Base-by-base conservation (phyloP, 2,888 invertebrate species). In the Hybos culiciformis region DNA sequence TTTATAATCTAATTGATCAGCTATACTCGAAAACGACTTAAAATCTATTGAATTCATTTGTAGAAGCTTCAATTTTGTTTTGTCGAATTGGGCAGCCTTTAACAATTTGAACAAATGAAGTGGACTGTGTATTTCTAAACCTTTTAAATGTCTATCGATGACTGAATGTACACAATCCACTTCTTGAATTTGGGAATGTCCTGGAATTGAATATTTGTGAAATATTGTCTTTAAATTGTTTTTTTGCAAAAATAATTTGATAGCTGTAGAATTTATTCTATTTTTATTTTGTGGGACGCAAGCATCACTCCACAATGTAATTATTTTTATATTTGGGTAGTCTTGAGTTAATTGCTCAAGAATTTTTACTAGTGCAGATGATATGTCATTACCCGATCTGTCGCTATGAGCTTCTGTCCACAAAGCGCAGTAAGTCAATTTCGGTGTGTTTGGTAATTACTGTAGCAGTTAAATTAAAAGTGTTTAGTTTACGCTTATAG, bases 261-360 rank as follows among this genome's bases (percentile, higher is more conserved):
- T 14, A 9, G 39, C 31, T 9, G 39, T 39, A 11, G 39, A 9
- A 18, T 39, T 39, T 14, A 32, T 39, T 32, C 21, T 39, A 21
- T 39, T 39, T 5, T 32, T 31, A 32, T 39, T 39, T 19, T 39
- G 36, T 4, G 36, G 36, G 12, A 36, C 18, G 21, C 20, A 20
- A 20, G 19, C 11, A 19, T 36, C 36, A 14, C 20, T 36, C 20
- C 36, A 20, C 20, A 36, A 36, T 12, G 18, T 36, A 9, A 36
- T 12, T 20, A 6, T 36, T 12, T 21, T 36, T 11, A 17, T 4
- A 9, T 4, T 6, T 19, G 18, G 18, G 19, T 19, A 34, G 12
- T 34, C 34, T 18, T 20, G 6, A 5, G 5, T 4, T 3, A n/a
- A 3, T 20, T 36, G 20, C 3, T 36, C n/a, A n/a, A 36, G 21